Evolutionary conservation across 2,113 vertebrate genomes (phyloP).

Genomic region (Chaetodon auriga): DNA sequence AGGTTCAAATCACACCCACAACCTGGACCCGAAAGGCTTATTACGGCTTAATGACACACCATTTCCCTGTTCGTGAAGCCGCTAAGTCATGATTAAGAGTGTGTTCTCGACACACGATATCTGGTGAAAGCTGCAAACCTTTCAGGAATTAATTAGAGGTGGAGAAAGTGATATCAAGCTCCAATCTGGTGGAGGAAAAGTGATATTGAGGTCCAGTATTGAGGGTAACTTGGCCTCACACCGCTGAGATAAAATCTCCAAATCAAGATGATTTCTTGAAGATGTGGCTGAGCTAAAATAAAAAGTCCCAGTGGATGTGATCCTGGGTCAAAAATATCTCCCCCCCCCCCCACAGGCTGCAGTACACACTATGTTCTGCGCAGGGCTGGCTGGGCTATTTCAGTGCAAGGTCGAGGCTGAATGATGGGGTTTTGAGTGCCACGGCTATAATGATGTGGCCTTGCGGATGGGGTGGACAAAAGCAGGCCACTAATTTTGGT

Average conservation of each 20-base stretch:
- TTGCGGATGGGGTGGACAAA: constrained; percentile 73
- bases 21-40: constrained; percentile 2
- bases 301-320: constrained; percentile 40
- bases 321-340: constrained; percentile 50
- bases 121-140: not conserved
- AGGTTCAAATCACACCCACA: constrained; percentile 53
- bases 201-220: not conserved
- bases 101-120: not conserved
- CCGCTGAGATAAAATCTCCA: not conserved
- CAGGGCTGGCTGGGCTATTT: constrained; percentile 68
- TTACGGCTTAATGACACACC: not conserved
- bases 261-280: not conserved
- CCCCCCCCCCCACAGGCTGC: constrained; percentile 18
- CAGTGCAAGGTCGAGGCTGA: constrained; percentile 69
- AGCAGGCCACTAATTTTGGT: constrained; percentile 85
- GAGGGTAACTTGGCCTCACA: not conserved
- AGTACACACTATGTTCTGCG: constrained; percentile 12
- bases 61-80: not conserved
- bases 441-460: constrained; percentile 83
- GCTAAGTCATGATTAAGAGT: not conserved
- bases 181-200: not conserved
- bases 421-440: constrained; percentile 74
- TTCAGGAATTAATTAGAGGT: not conserved
- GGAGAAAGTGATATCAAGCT: not conserved
- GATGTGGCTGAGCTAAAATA: constrained; percentile 34